Conservation (phyloP, 1,140 invertebrate genomes). For the Hypothenemus hampei region DNA sequence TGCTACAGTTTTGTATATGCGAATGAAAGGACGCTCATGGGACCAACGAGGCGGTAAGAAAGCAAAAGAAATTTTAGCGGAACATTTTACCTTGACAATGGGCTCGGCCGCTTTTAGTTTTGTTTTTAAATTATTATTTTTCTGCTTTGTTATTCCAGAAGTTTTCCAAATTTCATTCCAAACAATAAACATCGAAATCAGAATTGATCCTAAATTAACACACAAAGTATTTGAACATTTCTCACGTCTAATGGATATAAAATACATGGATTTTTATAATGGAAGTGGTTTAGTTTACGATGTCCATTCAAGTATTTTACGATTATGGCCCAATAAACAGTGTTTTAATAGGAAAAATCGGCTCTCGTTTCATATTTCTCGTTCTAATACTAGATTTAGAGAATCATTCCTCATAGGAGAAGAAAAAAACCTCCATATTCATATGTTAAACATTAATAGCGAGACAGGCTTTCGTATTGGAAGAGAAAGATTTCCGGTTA, state of each 20-base stretch:
- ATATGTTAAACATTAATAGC: too few relatives aligned
- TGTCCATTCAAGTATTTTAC: neutral
- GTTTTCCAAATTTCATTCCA: neutral
- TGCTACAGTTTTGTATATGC: slow-evolving; percentile 28
- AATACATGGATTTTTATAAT: neutral
- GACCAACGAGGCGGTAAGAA: slow-evolving; percentile 31
- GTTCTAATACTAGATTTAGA: neutral
- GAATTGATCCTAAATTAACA: neutral
- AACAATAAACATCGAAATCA: neutral
- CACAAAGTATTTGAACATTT: neutral
- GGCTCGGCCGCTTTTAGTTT: neutral
- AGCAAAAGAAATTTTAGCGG: slow-evolving; percentile 38
- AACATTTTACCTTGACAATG: slow-evolving; percentile 31
- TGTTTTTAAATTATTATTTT: too few relatives aligned
- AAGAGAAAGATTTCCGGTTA: slow-evolving; percentile 15
- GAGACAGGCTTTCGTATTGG: neutral
- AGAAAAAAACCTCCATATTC: too few relatives aligned
- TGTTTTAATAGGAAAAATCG: neutral
- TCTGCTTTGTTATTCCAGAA: too few relatives aligned
- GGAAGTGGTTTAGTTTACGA: neutral
- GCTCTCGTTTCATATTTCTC: neutral
- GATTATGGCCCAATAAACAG: neutral
- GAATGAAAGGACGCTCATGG: slow-evolving; percentile 37
- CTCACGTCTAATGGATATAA: neutral
- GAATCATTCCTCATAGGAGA: neutral